Percentiles rank a stretch among this genome's conserved stretches.
phyloP scores from a whole-genome alignment of 30 jellyfish, hydroid and myxozoan genomes.

The Turritopsis rubra region DNA sequence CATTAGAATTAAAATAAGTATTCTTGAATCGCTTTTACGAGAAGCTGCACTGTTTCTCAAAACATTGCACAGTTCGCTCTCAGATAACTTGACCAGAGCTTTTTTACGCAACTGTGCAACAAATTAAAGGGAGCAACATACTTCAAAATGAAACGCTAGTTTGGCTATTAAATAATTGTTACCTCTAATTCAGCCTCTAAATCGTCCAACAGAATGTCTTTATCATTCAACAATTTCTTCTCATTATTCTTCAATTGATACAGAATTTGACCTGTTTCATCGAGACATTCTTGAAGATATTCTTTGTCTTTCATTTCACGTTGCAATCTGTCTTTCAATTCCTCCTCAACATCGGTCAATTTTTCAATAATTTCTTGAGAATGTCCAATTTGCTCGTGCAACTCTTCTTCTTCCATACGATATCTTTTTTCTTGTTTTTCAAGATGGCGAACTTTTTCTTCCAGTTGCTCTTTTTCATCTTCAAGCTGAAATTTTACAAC shows the following conservation, averaged over 20 bases:
- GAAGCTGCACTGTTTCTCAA: background rate
- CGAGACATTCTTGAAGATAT: conserved; percentile 82
- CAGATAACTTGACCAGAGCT: background rate
- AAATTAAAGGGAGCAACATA: no score
- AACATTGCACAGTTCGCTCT: background rate
- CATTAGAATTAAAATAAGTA: background rate
- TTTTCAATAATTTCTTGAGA: conserved; percentile 81
- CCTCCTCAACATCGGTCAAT: conserved; percentile 77
- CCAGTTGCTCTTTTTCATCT: conserved; percentile 73
- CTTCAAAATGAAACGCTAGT: background rate
- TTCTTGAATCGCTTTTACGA: background rate
- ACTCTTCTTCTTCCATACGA: conserved; percentile 66
- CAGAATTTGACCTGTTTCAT: conserved; percentile 85
- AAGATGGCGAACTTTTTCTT: conserved; percentile 42
- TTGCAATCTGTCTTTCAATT: conserved; percentile 39
- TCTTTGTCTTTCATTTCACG: conserved; percentile 69
- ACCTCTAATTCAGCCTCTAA: conserved; percentile 74
- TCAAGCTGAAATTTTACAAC: conserved; percentile 8
- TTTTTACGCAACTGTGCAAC: background rate
- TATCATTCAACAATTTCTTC: conserved; percentile 57
- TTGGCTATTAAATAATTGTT: background rate
- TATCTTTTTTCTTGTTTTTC: conserved; percentile 61
- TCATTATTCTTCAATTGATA: conserved; percentile 65
- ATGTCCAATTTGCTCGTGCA: conserved; percentile 93
- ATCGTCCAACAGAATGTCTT: conserved; percentile 78